These are phyloP conservation scores for Rhadina sibilatrix DNA, from an alignment of 2,113 vertebrate genomes.

Conservation along the genomic window DNA sequence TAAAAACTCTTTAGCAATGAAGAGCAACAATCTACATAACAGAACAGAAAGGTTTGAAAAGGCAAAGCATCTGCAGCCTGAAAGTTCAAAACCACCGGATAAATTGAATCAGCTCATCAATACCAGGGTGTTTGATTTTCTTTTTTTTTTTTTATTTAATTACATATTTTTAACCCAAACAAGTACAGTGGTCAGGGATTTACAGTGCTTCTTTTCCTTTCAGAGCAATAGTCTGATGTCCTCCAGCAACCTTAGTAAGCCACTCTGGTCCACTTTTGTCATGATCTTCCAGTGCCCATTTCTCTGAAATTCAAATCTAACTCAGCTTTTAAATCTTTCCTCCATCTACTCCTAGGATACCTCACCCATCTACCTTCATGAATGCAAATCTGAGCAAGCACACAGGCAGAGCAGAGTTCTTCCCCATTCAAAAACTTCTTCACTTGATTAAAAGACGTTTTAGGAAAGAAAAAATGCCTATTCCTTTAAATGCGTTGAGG, in stretches of 20 bases:
- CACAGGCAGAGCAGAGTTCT: not conserved
- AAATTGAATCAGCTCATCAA: not conserved
- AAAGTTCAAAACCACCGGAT: not conserved
- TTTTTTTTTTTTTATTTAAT: not conserved
- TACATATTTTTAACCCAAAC: not conserved
- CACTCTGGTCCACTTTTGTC: not conserved
- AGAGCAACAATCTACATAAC: not conserved
- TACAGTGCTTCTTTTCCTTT: not conserved
- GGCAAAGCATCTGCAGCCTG: not conserved
- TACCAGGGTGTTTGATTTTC: fast-evolving
- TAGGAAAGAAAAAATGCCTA: not conserved
- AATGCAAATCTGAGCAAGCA: not conserved
- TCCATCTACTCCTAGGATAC: not conserved
- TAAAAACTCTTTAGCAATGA: not conserved
- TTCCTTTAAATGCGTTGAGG: not conserved
- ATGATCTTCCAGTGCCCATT: not conserved
- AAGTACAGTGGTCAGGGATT: not conserved
- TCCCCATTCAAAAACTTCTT: not conserved
- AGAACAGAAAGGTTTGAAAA: not conserved
- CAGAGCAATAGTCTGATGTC: not conserved
- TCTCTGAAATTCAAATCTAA: not conserved
- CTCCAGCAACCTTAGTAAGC: not conserved
- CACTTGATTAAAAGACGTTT: not conserved
- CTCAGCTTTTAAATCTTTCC: not conserved
- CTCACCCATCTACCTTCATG: not conserved